Percentiles rank a stretch among this genome's conserved stretches.
Evolutionary conservation across 2,113 vertebrate genomes (phyloP).

Genomic region (Protomyctophum bolini): DNA sequence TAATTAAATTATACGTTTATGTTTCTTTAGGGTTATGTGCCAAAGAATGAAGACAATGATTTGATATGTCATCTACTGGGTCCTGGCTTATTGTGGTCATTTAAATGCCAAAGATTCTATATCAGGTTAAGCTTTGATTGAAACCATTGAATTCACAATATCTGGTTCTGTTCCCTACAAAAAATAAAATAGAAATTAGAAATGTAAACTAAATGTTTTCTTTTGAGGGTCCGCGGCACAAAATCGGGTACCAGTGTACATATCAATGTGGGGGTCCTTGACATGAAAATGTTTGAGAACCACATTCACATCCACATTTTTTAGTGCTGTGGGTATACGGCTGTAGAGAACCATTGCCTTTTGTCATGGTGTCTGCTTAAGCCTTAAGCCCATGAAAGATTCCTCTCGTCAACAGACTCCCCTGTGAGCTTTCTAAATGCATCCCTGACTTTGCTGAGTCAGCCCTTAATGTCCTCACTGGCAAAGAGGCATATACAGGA

Average conservation of each 20-base stretch:
- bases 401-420: not conserved
- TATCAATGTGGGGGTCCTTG: too few species aligned
- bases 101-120: constrained; percentile 77
- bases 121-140: constrained; percentile 21
- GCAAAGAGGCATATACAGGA: not conserved
- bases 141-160: not conserved
- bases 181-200: too few species aligned
- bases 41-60: constrained; percentile 83
- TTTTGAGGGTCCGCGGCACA: too few species aligned
- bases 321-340: not conserved
- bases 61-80: constrained; percentile 82
- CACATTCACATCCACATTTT: too few species aligned
- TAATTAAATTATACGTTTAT: constrained; percentile 83
- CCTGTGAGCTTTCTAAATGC: not conserved
- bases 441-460: not conserved
- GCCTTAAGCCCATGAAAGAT: not conserved
- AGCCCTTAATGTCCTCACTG: not conserved
- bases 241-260: too few species aligned
- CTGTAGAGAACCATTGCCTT: not conserved
- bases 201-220: too few species aligned
- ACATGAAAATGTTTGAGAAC: too few species aligned
- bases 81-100: constrained; percentile 79
- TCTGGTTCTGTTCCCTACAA: too few species aligned
- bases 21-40: constrained; percentile 81
- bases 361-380: not conserved